Evolutionary conservation across 2,888 invertebrate genomes (phyloP).

Genomic region (Enoplolaimus lenunculus): DNA sequence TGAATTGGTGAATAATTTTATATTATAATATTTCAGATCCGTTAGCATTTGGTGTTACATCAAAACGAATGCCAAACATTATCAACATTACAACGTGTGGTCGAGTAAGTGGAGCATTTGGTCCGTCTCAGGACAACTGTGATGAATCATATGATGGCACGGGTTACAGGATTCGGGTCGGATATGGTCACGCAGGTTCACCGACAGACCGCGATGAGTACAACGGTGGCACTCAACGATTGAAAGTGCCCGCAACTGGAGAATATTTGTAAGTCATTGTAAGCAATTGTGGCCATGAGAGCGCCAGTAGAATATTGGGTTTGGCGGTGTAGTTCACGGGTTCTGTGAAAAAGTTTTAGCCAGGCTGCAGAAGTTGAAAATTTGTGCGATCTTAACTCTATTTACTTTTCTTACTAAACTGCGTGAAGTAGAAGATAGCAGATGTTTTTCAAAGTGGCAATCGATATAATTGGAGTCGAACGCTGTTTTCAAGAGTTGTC

Average conservation of each 20-base stretch:
- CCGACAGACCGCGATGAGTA: neutral
- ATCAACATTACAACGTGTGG: neutral
- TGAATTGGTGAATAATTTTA: too few relatives aligned
- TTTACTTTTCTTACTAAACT: too few relatives aligned
- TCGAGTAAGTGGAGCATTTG: neutral
- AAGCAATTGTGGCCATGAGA: too few relatives aligned
- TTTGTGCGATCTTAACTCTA: too few relatives aligned
- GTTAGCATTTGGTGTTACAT: neutral
- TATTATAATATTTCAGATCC: neutral
- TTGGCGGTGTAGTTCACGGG: too few relatives aligned
- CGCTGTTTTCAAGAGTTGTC: too few relatives aligned
- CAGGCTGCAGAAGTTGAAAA: too few relatives aligned
- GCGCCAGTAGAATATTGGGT: too few relatives aligned
- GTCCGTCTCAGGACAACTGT: neutral
- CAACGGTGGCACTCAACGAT: neutral
- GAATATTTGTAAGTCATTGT: neutral
- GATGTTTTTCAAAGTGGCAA: too few relatives aligned
- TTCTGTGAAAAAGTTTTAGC: too few relatives aligned
- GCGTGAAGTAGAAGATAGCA: too few relatives aligned
- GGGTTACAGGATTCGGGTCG: neutral
- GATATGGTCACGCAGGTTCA: neutral
- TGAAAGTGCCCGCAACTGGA: neutral
- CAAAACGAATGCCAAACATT: neutral
- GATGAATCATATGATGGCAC: neutral
- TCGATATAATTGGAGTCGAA: too few relatives aligned